These are phyloP conservation scores for Diaprepes abbreviatus DNA, from an alignment of 2,888 invertebrate genomes.

Conservation along the genomic window DNA sequence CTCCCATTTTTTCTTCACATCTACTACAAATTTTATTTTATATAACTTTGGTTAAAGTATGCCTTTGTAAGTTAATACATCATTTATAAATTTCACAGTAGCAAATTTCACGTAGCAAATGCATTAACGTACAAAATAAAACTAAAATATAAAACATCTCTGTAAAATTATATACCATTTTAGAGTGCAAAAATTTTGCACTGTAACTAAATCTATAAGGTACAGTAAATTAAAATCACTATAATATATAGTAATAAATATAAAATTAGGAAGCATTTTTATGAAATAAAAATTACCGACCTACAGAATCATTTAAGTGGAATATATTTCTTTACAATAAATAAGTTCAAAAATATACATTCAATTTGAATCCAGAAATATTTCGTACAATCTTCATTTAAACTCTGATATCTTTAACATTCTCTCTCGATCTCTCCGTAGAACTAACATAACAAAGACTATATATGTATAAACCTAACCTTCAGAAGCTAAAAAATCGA, in stretches of 20 bases:
- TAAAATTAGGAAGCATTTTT: constrained; percentile 42
- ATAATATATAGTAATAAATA: constrained; percentile 42
- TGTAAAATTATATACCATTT: constrained; percentile 12
- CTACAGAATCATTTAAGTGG: constrained; percentile 18
- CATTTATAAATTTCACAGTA: constrained; percentile 5
- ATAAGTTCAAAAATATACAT: constrained; percentile 39
- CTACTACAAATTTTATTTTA: constrained; percentile 24
- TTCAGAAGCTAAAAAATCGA: constrained; percentile 59
- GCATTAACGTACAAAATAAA: constrained; percentile 30
- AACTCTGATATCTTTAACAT: constrained; percentile 59
- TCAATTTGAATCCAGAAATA: constrained; percentile 20
- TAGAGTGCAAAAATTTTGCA: constrained; percentile 26
- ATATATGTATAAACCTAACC: constrained; percentile 55
- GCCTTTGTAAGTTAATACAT: constrained; percentile 29
- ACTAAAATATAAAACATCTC: constrained; percentile 22
- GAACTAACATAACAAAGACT: constrained; percentile 60
- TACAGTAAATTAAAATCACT: constrained; percentile 37
- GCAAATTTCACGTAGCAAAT: constrained; percentile 12
- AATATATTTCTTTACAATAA: constrained; percentile 35
- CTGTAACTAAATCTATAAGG: constrained; percentile 33
- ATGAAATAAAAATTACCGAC: constrained; percentile 5
- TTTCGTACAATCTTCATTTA: constrained; percentile 45
- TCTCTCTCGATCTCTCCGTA: constrained; percentile 53
- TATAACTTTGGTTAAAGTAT: constrained; percentile 34
- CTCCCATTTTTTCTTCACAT: constrained; percentile 12